Conservation (phyloP, 2,113 vertebrate genomes). For the Oophaga pumilio region DNA sequence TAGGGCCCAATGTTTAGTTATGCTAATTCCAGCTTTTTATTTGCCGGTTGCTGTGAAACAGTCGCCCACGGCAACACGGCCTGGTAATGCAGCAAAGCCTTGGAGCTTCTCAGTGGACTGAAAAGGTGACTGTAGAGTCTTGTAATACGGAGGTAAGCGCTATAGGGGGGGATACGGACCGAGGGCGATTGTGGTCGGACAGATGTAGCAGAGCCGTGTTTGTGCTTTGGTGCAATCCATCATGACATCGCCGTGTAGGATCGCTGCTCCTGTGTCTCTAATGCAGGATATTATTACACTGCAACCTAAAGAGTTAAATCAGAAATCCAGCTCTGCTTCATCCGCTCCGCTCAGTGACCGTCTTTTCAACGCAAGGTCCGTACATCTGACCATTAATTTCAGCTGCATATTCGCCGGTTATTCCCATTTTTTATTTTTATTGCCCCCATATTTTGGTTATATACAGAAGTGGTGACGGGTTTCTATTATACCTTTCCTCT, state of each 20-base stretch:
- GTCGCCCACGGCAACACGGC: conserved; percentile 36
- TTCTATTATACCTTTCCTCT: too few species aligned
- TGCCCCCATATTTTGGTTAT: too few species aligned
- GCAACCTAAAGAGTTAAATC: neutral
- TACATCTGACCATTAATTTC: too few species aligned
- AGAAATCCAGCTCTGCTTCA: neutral
- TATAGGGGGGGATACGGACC: neutral
- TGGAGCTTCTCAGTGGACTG: neutral
- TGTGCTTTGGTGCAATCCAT: neutral
- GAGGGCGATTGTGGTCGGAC: neutral
- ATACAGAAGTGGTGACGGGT: too few species aligned
- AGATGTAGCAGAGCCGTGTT: neutral
- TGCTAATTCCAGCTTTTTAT: conserved; percentile 44
- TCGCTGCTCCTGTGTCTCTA: too few species aligned
- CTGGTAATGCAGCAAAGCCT: conserved; percentile 41
- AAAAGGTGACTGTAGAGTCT: neutral
- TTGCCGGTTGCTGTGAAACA: conserved; percentile 42
- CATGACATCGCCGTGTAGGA: neutral
- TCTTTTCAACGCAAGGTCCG: too few species aligned
- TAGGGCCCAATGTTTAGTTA: conserved; percentile 51
- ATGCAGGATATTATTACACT: neutral
- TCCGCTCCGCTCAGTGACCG: too few species aligned
- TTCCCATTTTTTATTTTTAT: too few species aligned
- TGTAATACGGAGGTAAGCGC: conserved; percentile 8
- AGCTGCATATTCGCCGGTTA: too few species aligned